A percentile compares a stretch with the other conserved stretches of the same genome.
These are phyloP conservation scores for Marronus borbonicus DNA, from an alignment of 2,888 invertebrate species.

Conservation along the genomic window DNA sequence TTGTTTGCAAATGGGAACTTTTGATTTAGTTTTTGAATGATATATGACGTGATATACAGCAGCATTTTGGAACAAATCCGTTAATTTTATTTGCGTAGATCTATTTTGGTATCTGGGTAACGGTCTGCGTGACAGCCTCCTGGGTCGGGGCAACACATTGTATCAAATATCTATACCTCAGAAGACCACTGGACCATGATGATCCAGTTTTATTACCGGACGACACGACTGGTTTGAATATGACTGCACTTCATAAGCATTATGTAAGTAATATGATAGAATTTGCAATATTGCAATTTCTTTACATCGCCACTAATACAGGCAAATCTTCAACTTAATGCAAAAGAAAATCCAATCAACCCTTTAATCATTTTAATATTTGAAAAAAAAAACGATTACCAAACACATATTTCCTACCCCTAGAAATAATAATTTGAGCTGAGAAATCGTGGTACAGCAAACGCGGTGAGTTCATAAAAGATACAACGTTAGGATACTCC, in stretches of 20 bases:
- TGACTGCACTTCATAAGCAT: slow-evolving; percentile 68
- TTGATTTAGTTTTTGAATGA: neutral
- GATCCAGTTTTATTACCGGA: slow-evolving; percentile 66
- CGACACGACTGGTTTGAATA: slow-evolving; percentile 68
- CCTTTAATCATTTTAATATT: too few species aligned
- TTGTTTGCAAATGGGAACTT: neutral
- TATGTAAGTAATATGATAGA: slow-evolving; percentile 66
- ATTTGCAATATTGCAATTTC: too few species aligned
- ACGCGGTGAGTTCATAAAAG: too few species aligned
- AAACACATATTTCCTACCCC: too few species aligned
- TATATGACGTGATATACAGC: too few species aligned
- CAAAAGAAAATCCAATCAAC: too few species aligned
- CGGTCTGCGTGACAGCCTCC: slow-evolving; percentile 87
- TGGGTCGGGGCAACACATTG: slow-evolving; percentile 96
- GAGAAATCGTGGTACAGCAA: too few species aligned
- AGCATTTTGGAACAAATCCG: neutral
- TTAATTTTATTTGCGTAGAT: slow-evolving; percentile 74
- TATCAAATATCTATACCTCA: slow-evolving; percentile 87
- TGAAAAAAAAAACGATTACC: too few species aligned
- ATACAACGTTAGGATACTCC: too few species aligned
- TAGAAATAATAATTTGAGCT: too few species aligned
- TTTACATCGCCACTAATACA: too few species aligned
- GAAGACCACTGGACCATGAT: slow-evolving; percentile 71
- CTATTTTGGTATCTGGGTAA: slow-evolving; percentile 91
- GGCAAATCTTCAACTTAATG: too few species aligned